Base-by-base conservation (phyloP, 2,797 vertebrate genomes). In the Tragopan temminckii region DNA sequence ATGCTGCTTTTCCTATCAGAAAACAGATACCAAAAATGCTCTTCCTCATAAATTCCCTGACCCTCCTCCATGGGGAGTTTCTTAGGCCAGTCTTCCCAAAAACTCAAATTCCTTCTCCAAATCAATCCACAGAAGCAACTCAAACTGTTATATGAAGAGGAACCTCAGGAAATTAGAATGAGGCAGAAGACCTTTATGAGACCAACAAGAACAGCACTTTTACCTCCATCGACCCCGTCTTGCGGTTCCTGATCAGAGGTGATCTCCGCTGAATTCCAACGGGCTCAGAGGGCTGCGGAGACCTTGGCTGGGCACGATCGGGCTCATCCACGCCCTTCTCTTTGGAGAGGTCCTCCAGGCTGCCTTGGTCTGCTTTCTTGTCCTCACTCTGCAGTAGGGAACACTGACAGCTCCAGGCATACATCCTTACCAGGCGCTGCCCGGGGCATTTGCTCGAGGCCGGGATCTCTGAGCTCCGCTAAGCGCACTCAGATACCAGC, bases 211-310 rank as follows among this genome's bases (percentile, higher is more conserved):
- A 33, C 38, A 2, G 0, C 36, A 36, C 13, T 5, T 11, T 97
- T 98, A 99, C 99, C 99, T 99, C 99, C 99, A 99, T 99, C 80
- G 99, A 99, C 20, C 99, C 99, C 0, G 99, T 99, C 97, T 99
- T 99, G 33, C 99, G 97, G 68, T 99, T 99, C 89, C 99, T 98
- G 90, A 98, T 98, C 40, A 99, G 98, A 0, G 99, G 99, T 1
- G 99, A 99, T 88, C 96, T 98, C 59, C 98, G 98, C 78, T 98
- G 99, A 29, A 98, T 84, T 97, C 98, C 96, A 91, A 98, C 96
- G 0, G 98, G 97, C 94, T 99, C 99, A 0, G 97, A 97, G 16
- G 96, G 97, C 90, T 97, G 97, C 0, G 97, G 95, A 42, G 97
- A 97, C 63, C 98, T 98, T 4, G 98, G 98, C 43, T 98, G 97